Percentiles rank a stretch among this genome's conserved stretches.
Evolutionary conservation across 2,888 invertebrate species (phyloP).

Genomic region (Strigamia crassipes): DNA sequence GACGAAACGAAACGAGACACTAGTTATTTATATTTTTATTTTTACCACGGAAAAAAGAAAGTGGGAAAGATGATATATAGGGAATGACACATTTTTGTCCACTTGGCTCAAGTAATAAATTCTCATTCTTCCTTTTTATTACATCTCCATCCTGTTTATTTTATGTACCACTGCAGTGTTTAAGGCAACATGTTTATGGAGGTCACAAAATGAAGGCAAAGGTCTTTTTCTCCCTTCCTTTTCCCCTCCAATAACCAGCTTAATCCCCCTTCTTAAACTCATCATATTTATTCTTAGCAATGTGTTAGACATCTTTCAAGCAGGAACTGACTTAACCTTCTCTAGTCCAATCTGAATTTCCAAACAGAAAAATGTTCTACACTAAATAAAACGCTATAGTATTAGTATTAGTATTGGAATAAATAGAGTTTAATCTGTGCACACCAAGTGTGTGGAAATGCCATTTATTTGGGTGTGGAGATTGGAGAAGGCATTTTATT

Average conservation of each 20-base stretch:
- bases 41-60: too few species aligned
- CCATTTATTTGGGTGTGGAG: conserved; percentile 21
- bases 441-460: not conserved
- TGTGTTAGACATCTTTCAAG: conserved; percentile 24
- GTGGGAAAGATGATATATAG: not conserved
- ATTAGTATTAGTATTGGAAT: not conserved
- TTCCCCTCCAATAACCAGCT: conserved; percentile 29
- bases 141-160: conserved; percentile 32
- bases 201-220: conserved; percentile 30
- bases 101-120: conserved; percentile 24
- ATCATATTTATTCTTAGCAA: conserved; percentile 34
- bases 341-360: not conserved
- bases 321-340: not conserved
- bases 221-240: not conserved
- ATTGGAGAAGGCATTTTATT: conserved; percentile 25
- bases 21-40: too few species aligned
- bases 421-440: not conserved
- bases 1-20: too few species aligned
- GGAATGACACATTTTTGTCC: conserved; percentile 23
- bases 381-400: too few species aligned
- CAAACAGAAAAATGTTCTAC: too few species aligned
- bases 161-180: conserved; percentile 16
- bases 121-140: conserved; percentile 9
- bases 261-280: conserved; percentile 14
- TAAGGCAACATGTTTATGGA: conserved; percentile 28